Evolutionary conservation across 2,113 vertebrate genomes (phyloP).

Genomic region (Paramormyrops kingsleyae): DNA sequence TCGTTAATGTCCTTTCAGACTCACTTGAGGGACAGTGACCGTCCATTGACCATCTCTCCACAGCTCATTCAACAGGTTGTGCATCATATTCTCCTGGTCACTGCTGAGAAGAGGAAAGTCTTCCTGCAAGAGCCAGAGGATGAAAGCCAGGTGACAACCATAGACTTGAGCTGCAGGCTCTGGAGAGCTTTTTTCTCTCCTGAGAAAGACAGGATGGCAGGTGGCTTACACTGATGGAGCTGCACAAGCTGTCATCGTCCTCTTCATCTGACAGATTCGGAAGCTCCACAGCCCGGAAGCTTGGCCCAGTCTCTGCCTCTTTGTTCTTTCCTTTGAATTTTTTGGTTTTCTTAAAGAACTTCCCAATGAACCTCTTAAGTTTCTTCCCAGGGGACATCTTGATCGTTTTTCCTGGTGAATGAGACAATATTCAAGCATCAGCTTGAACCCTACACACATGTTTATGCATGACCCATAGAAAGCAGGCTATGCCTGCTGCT

Average conservation of each 20-base stretch:
- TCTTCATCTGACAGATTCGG: slow-evolving; percentile 22
- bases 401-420: slow-evolving; percentile 20
- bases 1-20: slow-evolving; percentile 21
- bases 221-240: slow-evolving; percentile 47
- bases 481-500: background rate
- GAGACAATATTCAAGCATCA: background rate
- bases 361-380: slow-evolving; percentile 48
- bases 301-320: slow-evolving; percentile 30
- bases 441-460: background rate
- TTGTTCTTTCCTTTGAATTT: slow-evolving; percentile 50
- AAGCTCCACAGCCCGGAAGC: slow-evolving; percentile 16
- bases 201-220: background rate
- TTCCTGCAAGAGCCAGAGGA: slow-evolving; percentile 40
- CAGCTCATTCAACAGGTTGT: slow-evolving; percentile 64
- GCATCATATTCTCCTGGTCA: slow-evolving; percentile 58
- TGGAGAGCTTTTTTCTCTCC: background rate
- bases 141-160: slow-evolving; percentile 11
- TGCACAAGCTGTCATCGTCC: slow-evolving; percentile 28
- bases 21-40: slow-evolving; percentile 57
- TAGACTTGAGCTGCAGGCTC: background rate
- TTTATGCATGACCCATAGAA: background rate
- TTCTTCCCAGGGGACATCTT: slow-evolving; percentile 43
- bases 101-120: slow-evolving; percentile 44
- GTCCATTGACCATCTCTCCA: slow-evolving; percentile 59
- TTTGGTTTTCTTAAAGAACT: slow-evolving; percentile 43